Evolutionary conservation across 2,797 vertebrate genomes (phyloP).

Genomic region (Xyrichtys novacula): DNA sequence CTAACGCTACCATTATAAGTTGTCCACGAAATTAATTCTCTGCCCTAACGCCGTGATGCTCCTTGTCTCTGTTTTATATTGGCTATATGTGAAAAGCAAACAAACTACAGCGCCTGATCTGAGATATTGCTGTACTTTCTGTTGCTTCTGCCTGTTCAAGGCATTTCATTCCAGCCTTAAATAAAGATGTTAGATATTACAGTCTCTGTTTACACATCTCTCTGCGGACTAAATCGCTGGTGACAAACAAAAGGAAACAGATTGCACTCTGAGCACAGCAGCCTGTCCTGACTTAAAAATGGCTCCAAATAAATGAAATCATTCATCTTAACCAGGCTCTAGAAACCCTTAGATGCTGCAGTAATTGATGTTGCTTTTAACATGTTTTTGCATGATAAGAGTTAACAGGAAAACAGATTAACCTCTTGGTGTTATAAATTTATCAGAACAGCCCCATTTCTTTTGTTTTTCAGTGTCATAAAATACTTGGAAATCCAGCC

Average conservation of each 20-base stretch:
- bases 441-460: not conserved
- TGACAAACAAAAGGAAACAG: slow-evolving; percentile 16
- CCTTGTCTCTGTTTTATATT: too few species aligned
- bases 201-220: not conserved
- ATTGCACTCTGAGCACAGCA: not conserved
- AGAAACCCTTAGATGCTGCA: not conserved
- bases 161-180: too few species aligned
- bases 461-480: too few species aligned
- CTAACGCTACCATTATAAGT: too few species aligned
- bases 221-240: slow-evolving; percentile 9
- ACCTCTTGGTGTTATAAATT: not conserved
- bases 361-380: not conserved
- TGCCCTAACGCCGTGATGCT: too few species aligned
- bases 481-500: not conserved
- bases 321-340: not conserved
- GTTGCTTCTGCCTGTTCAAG: too few species aligned
- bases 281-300: not conserved
- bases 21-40: too few species aligned
- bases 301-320: not conserved
- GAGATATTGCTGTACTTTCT: too few species aligned
- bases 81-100: too few species aligned
- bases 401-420: not conserved
- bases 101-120: too few species aligned
- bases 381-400: not conserved
- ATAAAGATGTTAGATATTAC: not conserved